These are phyloP conservation scores for Ruditapes philippinarum DNA, from an alignment of 1,140 invertebrate genomes.

Conservation along the genomic window DNA sequence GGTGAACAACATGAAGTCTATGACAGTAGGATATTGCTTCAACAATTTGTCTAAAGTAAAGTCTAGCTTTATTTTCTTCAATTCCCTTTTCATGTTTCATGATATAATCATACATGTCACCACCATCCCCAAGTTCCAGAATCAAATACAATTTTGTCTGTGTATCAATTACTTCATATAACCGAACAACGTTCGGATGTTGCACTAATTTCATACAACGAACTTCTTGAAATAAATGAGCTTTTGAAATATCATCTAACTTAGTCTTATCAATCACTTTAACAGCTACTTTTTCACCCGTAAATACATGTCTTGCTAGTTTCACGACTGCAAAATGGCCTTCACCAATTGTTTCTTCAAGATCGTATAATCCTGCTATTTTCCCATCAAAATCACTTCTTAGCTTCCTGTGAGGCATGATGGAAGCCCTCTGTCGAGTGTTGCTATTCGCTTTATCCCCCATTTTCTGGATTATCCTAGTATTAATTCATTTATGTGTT, in stretches of 20 bases:
- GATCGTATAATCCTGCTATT: constrained; percentile 98
- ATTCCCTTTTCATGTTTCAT: constrained; percentile 95
- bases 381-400: constrained; percentile 90
- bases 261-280: constrained; percentile 99
- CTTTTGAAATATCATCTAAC: constrained; percentile 97
- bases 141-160: constrained; percentile 92
- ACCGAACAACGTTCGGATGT: constrained; percentile 98
- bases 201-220: constrained; percentile 99
- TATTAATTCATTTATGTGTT: constrained; percentile 5
- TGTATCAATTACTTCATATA: constrained; percentile 99
- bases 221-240: constrained; percentile 98
- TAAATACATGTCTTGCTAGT: constrained; percentile 99
- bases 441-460: constrained; percentile 13
- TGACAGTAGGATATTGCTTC: constrained; percentile 99
- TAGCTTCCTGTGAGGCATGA: constrained; percentile 75
- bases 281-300: constrained; percentile 97
- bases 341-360: constrained; percentile 94
- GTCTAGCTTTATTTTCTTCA: constrained; percentile 92
- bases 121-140: constrained; percentile 98
- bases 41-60: constrained; percentile 98
- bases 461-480: constrained; percentile 27
- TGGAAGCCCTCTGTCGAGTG: background rate
- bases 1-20: constrained; percentile 96
- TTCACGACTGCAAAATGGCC: constrained; percentile 99
- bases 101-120: constrained; percentile 99